Percentiles rank a stretch among this genome's conserved stretches.
Conservation (phyloP, 64 coral and sea anemone genomes). For the Cladopsammia gracilis region DNA sequence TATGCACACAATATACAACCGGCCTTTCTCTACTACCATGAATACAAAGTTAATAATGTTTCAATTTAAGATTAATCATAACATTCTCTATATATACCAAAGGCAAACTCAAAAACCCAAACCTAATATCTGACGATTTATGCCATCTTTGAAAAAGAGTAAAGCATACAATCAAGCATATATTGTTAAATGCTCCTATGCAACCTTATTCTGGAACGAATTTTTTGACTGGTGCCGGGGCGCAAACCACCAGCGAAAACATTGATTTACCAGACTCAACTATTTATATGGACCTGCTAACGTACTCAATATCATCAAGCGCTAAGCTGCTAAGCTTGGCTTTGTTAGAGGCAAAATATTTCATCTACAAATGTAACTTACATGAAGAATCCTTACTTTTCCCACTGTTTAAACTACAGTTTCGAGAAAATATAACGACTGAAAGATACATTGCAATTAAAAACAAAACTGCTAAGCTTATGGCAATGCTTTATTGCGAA, state of each 20-base stretch:
- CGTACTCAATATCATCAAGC: not conserved
- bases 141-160: conserved; percentile 4
- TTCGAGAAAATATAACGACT: not conserved
- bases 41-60: not conserved
- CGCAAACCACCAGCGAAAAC: not conserved
- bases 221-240: not conserved
- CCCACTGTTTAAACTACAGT: not conserved
- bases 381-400: not conserved
- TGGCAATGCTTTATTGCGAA: too few species aligned
- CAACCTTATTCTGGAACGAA: too few species aligned
- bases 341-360: conserved; percentile 10
- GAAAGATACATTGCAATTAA: too few species aligned
- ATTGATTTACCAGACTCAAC: not conserved
- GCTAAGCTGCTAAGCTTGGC: too few species aligned
- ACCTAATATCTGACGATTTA: conserved; percentile 3
- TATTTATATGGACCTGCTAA: not conserved
- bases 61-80: conserved; percentile 7
- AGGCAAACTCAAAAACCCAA: conserved; percentile 27
- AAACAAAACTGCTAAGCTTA: too few species aligned
- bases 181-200: not conserved
- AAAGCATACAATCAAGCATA: conserved; percentile 17
- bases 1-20: not conserved
- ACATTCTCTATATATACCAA: conserved; percentile 8
- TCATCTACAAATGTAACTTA: not conserved
- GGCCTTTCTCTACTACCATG: not conserved